Evolutionary conservation across 1,140 invertebrate species (phyloP), one percentile per base, ranked within the genome.

Genomic region (Drosophila hydei): DNA sequence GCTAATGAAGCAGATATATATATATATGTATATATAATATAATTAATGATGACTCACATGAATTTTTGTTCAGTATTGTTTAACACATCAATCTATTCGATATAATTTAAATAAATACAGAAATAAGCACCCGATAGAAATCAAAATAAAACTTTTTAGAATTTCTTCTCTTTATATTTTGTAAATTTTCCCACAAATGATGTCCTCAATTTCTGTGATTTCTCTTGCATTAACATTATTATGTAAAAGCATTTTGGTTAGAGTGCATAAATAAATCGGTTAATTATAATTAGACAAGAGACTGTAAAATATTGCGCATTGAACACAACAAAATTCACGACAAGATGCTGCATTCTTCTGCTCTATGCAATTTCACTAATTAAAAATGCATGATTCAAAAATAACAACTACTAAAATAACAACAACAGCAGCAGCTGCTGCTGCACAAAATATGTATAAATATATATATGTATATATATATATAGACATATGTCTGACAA

Each of bases 321-420:
- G 73, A 59, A 62, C 48, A 71, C 73, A 77, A 63, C 69, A 87
- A 64, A 87, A 85, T 75, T 85, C 72, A 45, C 77, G 72, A 71
- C 60, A 45, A 81, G 69, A 65, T 84, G 79, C 64, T 43, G 51
- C 42, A 56, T 56, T 62, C 60, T 67, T 16, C 38, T 54, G 59
- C 55, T 60, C 43, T 83, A 76, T 75, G 83, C 83, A 88, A 85
- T 85, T 85, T 85, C 67, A 77, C 81, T 85, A 85, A 85, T 85
- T 85, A 85, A 85, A 85, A 85, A 83, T 88, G 81, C 81, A 87
- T 85, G 81, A 85, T 85, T 85, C 75, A 88, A 77, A 85, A 70
- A 87, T 77, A 84, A 61, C 59, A 59, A 43, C 58, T 69, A 65
- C 54, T 33, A 25, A 16, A 48, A 14, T 6, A 50, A 30, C 21